Evolutionary conservation across 2,797 vertebrate genomes (phyloP).

Genomic region (Peromyscus eremicus): DNA sequence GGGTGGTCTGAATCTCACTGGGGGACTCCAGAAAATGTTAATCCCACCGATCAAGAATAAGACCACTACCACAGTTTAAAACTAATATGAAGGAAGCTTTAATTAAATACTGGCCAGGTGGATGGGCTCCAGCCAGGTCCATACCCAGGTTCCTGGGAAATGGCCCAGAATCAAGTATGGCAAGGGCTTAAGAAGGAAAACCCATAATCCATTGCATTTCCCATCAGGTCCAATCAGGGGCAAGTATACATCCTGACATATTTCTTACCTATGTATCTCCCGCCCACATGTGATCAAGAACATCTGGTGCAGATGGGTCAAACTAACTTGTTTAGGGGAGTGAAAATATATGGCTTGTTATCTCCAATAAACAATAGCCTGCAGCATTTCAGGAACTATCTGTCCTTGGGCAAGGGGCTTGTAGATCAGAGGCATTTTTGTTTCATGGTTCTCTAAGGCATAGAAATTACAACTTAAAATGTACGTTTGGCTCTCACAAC

Average conservation of each 20-base stretch:
- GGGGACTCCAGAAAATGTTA: neutral
- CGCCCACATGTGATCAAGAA: neutral
- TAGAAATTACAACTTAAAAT: neutral
- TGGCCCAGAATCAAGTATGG: neutral
- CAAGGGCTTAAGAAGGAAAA: neutral
- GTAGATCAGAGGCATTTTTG: neutral
- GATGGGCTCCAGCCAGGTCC: no score
- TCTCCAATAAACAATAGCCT: neutral
- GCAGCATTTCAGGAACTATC: neutral
- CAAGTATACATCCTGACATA: neutral
- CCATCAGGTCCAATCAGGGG: neutral
- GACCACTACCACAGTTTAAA: neutral
- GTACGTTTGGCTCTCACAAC: neutral
- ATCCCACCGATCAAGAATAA: neutral
- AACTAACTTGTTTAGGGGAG: neutral
- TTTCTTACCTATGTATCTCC: neutral
- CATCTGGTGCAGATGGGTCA: neutral
- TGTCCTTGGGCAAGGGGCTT: neutral
- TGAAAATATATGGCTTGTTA: neutral
- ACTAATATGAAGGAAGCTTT: neutral
- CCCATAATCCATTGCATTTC: neutral
- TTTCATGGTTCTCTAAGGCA: neutral
- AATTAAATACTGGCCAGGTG: no score
- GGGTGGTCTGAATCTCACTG: neutral
- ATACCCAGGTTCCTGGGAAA: no score